Evolutionary conservation across 2,113 vertebrate species (phyloP).

Genomic region (Triplophysa dalaica): DNA sequence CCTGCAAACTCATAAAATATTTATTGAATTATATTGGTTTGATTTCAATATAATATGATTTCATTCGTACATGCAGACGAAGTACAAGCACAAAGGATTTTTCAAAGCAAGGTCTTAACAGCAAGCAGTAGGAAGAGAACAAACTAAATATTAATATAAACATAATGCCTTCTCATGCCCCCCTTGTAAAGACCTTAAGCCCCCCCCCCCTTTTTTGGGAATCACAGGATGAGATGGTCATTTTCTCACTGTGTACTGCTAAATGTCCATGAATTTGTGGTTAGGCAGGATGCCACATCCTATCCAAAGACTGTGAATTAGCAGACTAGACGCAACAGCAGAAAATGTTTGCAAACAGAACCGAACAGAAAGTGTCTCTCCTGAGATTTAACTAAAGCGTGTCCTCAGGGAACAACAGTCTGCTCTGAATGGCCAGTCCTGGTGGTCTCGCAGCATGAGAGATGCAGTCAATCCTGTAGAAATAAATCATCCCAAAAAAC

Average conservation of each 20-base stretch:
- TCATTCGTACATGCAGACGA: no score
- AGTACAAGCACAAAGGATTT: no score
- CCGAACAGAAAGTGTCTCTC: constrained; percentile 24
- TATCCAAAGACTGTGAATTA: constrained; percentile 2
- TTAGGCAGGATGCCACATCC: neutral
- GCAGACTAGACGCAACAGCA: neutral
- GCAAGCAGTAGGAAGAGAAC: no score
- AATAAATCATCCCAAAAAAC: constrained; percentile 16
- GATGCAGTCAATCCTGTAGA: constrained; percentile 21
- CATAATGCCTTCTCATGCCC: no score
- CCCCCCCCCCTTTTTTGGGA: no score
- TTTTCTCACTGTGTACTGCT: constrained; percentile 10
- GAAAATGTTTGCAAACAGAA: constrained; percentile 28
- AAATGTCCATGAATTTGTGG: neutral
- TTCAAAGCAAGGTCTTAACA: no score
- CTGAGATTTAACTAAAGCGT: constrained; percentile 29
- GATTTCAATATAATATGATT: no score
- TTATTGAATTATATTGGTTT: no score
- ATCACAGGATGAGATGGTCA: neutral
- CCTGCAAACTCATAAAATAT: no score
- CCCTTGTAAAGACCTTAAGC: no score
- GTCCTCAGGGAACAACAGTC: constrained; percentile 14
- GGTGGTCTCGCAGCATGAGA: constrained; percentile 5
- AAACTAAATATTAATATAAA: no score
- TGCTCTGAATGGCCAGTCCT: constrained; percentile 10